Evolutionary conservation across 2,113 vertebrate species (phyloP).

Genomic region (Pelecanoides urinatrix): DNA sequence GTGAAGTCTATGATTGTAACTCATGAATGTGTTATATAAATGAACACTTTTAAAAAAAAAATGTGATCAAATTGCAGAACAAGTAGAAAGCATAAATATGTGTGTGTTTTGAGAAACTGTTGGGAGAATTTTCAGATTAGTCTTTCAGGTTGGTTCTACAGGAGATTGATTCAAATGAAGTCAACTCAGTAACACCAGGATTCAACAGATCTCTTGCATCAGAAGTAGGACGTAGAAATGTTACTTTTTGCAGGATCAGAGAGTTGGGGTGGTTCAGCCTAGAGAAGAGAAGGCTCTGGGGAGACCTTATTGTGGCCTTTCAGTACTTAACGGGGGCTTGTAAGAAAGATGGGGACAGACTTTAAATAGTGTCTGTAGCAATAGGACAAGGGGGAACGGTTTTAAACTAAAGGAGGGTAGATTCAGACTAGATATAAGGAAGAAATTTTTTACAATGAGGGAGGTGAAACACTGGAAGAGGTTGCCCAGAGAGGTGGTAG

Average conservation of each 20-base stretch:
- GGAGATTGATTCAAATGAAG: neutral
- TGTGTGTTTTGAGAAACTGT: neutral
- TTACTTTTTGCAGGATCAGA: neutral
- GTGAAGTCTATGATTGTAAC: neutral
- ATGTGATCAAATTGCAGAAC: neutral
- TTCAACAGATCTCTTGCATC: neutral
- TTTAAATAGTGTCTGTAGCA: neutral
- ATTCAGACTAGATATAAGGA: neutral
- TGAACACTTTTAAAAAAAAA: neutral
- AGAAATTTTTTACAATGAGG: neutral
- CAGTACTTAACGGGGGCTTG: neutral
- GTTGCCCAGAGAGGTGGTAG: no score
- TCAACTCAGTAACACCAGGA: accelerated
- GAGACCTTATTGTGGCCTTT: neutral
- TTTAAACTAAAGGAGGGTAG: no score
- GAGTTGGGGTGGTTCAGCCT: neutral
- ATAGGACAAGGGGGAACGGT: neutral
- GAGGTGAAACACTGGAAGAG: neutral
- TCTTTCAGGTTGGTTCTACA: neutral
- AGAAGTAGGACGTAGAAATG: neutral
- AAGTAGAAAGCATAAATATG: neutral
- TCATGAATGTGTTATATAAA: neutral
- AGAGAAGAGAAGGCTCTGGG: neutral
- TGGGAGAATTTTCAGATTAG: neutral
- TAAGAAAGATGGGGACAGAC: neutral